These are phyloP conservation scores for Bilobella aurantiaca DNA, from an alignment of 1,140 invertebrate genomes.

Conservation along the genomic window DNA sequence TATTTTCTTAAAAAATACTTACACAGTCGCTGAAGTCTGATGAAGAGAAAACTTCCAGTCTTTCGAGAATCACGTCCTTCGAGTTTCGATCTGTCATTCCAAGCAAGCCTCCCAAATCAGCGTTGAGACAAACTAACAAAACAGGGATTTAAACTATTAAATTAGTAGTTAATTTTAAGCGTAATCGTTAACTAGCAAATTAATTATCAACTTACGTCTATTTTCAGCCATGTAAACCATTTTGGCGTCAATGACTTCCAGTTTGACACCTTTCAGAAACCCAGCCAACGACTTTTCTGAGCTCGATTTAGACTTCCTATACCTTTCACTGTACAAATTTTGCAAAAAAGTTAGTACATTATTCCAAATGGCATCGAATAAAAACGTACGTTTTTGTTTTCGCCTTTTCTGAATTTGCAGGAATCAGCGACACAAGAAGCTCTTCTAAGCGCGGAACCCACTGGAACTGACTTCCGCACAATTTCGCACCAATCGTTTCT, in stretches of 20 bases:
- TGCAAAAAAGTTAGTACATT: no score
- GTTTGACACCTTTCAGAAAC: conserved; percentile 29
- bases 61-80: conserved; percentile 20
- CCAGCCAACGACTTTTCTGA: background rate
- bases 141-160: no score
- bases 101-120: conserved; percentile 20
- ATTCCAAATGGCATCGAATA: no score
- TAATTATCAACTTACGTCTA: conserved; percentile 30
- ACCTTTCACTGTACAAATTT: background rate
- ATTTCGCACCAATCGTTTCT: conserved; percentile 28
- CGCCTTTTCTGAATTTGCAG: background rate
- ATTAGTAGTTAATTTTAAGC: no score
- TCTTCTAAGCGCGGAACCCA: conserved; percentile 27
- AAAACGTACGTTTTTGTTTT: background rate
- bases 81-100: conserved; percentile 23
- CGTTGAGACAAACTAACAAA: conserved; percentile 32
- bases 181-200: no score
- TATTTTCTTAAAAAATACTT: conserved; percentile 14
- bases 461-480: conserved; percentile 28
- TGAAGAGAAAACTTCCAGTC: conserved; percentile 33
- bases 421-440: conserved; percentile 8
- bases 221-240: conserved; percentile 28
- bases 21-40: conserved; percentile 34
- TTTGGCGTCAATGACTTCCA: conserved; percentile 31
- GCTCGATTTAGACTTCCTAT: background rate